Evolutionary conservation across 2,888 invertebrate genomes (phyloP), one percentile per base, ranked within the genome.

Genomic region (Apamea monoglypha): DNA sequence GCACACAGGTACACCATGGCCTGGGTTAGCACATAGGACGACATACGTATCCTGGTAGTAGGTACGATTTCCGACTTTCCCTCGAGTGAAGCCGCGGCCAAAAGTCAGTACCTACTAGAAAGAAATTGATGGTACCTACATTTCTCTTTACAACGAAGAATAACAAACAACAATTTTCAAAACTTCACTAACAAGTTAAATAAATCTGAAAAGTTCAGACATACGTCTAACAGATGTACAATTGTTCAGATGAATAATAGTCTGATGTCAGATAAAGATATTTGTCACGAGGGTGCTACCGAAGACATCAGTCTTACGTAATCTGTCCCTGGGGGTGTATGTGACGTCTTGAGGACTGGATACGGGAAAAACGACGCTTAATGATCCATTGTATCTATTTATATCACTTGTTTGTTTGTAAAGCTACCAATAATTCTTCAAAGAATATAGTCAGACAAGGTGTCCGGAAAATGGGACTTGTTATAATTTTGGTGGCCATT

Each of bases 231-330:
- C 50, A 76, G 29, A 61, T 50, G 73, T 70, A 80, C 66, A 84
- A 69, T 68, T 61, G 29, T 59, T 53, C 40, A 56, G 47, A 88
- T 86, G 84, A 87, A 69, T 88, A 75, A 88, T 88, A 73, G 77
- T 82, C 59, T 59, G 50, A 66, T 76, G 82, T 79, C 87, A 86
- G 80, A 86, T 76, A 69, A 81, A 84, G 79, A 80, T 78, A 84
- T 84, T 84, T 84, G 84, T 87, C 82, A 80, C 5, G 81, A 74
- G 80, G 85, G 80, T 76, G 70, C 59, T 59, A n/a, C 77, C 44
- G 36, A 47, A 59, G 66, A 68, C 76, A 82, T 84, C 84, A 82
- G 72, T 84, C 81, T 84, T 80, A 59, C n/a, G 72, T 81, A 88
- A 88, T 88, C 81, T 81, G 44, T 81, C 88, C 78, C 68, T 25